Conservation (phyloP, 1,140 invertebrate genomes). For the Calephelis nemesis region DNA sequence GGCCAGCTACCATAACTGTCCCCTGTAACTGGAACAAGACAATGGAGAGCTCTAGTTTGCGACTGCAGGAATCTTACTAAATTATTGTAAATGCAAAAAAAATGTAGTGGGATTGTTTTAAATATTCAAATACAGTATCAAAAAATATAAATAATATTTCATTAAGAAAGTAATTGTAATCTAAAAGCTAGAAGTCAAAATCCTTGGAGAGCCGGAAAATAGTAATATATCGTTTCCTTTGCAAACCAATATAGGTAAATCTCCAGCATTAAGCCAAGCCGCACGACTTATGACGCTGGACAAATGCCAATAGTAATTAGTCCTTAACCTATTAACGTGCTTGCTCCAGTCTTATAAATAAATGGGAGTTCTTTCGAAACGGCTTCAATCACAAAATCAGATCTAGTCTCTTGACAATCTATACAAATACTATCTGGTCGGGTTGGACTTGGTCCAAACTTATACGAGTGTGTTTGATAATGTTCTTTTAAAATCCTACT, state of each 20-base stretch:
- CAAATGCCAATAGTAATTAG: conserved; percentile 8
- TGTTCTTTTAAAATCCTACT: not conserved
- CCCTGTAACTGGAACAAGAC: too few relatives aligned
- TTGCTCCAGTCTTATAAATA: conserved; percentile 12
- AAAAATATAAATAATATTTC: too few relatives aligned
- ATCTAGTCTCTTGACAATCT: not conserved
- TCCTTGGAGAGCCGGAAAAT: not conserved
- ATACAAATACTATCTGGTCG: not conserved
- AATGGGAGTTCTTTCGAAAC: conserved; percentile 6
- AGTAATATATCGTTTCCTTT: not conserved
- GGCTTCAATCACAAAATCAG: conserved; percentile 10
- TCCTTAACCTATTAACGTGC: conserved; percentile 14
- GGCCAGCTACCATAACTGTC: too few relatives aligned
- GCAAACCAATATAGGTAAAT: not conserved
- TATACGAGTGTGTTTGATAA: not conserved
- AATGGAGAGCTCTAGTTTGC: too few relatives aligned
- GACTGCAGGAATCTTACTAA: too few relatives aligned
- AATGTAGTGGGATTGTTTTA: too few relatives aligned
- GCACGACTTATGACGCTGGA: not conserved
- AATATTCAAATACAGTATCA: too few relatives aligned
- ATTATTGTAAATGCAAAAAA: too few relatives aligned
- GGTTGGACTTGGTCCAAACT: not conserved
- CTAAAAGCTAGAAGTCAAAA: not conserved
- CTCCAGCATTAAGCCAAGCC: not conserved
- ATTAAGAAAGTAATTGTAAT: not conserved